Conservation (phyloP, 1,140 invertebrate species). For the Drosophila sechellia region DNA sequence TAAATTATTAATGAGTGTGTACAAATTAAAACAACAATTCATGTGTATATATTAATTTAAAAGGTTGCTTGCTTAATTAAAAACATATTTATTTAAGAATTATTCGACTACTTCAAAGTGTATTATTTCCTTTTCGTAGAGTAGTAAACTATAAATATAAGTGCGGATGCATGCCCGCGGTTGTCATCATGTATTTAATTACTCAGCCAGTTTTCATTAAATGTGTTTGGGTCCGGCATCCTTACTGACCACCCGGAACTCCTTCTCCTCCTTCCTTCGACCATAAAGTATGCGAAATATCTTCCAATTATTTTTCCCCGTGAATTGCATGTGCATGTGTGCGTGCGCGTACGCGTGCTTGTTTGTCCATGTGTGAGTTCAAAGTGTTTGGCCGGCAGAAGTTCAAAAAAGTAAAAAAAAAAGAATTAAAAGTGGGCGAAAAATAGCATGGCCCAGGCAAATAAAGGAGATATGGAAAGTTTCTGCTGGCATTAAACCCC, state of each 20-base stretch:
- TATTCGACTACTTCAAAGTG: no score
- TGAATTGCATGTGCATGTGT: constrained; percentile 28
- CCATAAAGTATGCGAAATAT: constrained; percentile 76
- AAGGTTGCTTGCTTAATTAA: neutral
- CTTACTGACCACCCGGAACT: constrained; percentile 11
- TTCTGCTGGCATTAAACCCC: constrained; percentile 23
- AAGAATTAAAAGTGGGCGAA: neutral
- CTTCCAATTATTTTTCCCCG: constrained; percentile 76
- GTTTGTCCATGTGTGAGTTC: constrained; percentile 57
- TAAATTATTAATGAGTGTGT: no score
- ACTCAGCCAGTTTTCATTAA: constrained; percentile 79
- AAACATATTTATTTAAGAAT: no score
- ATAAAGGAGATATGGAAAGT: constrained; percentile 46
- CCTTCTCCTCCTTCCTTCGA: constrained; percentile 16
- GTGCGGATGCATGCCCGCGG: constrained; percentile 29
- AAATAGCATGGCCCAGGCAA: constrained; percentile 7
- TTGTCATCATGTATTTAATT: constrained; percentile 81
- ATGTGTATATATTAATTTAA: neutral
- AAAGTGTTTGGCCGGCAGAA: constrained; percentile 62
- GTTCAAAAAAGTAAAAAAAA: neutral
- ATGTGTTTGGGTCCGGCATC: constrained; percentile 54
- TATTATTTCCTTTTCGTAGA: neutral
- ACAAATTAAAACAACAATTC: no score
- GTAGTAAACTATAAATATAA: constrained; percentile 3
- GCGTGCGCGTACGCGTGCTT: constrained; percentile 10